These are phyloP conservation scores for Drosophila tristis DNA, from an alignment of 1,140 invertebrate genomes.

Conservation along the genomic window DNA sequence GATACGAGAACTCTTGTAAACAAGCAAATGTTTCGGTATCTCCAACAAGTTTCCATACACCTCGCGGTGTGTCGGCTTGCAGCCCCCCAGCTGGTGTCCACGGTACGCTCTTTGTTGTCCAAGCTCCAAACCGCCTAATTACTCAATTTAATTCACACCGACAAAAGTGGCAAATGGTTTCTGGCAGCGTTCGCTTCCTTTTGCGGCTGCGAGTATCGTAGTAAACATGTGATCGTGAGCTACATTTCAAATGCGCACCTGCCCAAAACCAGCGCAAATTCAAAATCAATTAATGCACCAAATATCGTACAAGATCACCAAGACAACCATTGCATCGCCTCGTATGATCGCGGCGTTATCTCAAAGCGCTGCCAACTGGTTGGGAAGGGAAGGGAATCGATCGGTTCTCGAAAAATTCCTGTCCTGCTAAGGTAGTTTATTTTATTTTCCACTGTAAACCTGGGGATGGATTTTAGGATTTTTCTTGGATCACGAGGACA, in stretches of 20 bases:
- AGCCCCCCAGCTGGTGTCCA: not conserved
- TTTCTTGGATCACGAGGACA: too few species aligned
- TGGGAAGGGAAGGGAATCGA: conserved; percentile 7
- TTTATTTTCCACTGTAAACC: too few species aligned
- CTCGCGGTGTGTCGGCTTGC: not conserved
- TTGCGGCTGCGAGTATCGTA: too few species aligned
- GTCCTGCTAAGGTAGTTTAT: too few species aligned
- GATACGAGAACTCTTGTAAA: conserved; percentile 24
- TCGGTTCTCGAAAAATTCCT: too few species aligned
- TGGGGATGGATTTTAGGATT: too few species aligned
- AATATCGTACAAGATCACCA: conserved; percentile 73
- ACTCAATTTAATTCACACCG: conserved; percentile 74
- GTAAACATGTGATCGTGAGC: conserved; percentile 63
- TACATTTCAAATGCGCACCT: conserved; percentile 57
- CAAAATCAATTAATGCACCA: conserved; percentile 65
- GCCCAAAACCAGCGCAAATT: conserved; percentile 19
- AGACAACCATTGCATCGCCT: conserved; percentile 25
- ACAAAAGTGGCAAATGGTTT: conserved; percentile 47
- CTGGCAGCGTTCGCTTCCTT: conserved; percentile 17
- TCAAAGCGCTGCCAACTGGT: conserved; percentile 41
- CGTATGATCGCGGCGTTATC: conserved; percentile 38
- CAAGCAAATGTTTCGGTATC: not conserved
- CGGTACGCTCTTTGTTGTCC: conserved; percentile 2
- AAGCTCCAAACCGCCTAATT: conserved; percentile 49
- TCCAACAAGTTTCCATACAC: conserved; percentile 22